These are phyloP conservation scores for Cephonodes hylas DNA, from an alignment of 2,888 invertebrate species.

Conservation along the genomic window DNA sequence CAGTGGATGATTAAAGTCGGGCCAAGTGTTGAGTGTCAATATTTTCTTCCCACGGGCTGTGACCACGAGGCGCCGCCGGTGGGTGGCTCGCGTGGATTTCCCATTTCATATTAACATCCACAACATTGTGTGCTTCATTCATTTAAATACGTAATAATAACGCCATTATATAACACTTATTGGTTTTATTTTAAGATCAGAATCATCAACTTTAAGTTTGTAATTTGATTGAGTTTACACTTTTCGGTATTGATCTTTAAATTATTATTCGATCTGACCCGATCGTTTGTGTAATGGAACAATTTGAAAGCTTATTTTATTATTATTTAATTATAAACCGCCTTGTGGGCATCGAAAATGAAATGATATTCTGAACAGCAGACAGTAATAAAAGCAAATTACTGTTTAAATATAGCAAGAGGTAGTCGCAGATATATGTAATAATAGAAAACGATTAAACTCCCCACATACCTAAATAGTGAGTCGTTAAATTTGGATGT, in stretches of 20 bases:
- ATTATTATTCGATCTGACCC: neutral
- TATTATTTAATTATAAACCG: too few relatives aligned
- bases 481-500: neutral
- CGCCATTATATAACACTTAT: neutral
- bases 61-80: conserved; percentile 27
- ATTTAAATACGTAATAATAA: neutral
- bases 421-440: neutral
- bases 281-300: neutral
- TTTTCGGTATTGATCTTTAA: neutral
- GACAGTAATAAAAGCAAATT: neutral
- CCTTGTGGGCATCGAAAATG: too few relatives aligned
- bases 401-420: neutral
- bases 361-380: neutral
- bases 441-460: neutral
- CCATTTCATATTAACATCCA: neutral
- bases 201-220: neutral
- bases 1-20: neutral
- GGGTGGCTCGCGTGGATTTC: conserved; percentile 29
- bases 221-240: too few relatives aligned
- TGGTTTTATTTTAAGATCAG: neutral
- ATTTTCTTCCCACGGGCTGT: conserved; percentile 42
- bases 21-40: conserved; percentile 20
- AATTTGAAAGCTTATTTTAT: too few relatives aligned
- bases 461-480: neutral
- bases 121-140: neutral